Evolutionary conservation across 2,797 vertebrate species (phyloP), one percentile per base, ranked within the genome.

Genomic region (Sebastes nivosus): DNA sequence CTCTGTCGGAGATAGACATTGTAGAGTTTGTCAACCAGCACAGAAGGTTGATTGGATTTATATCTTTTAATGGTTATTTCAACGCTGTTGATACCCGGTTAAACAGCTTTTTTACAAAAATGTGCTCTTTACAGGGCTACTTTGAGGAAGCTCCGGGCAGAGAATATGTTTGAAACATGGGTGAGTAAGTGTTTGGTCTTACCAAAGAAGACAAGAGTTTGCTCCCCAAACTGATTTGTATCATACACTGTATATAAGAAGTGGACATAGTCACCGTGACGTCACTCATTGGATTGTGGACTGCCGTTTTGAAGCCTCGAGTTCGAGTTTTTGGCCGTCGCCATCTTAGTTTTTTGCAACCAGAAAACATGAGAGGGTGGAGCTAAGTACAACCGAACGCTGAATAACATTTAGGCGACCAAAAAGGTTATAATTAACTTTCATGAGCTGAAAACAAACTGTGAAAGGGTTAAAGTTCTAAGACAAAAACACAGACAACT

Each of bases 121-220:
- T 34, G 3, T 85, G 25, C 0, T 83, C 12, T 74, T 91, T 88
- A 1, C 93, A 99, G 98, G 90, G 96, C 98, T 4, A 99, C 98
- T 8, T 82, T 99, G 82, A 95, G 98, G 88, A 99, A 99, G 82
- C 95, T 99, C 54, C 96, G 97, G 32, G 97, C 98, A 34, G 96
- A 99, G 88, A 97, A 99, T 65, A 99, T 99, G 98, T 99, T 97
- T 95, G 98, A 99, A 93, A 99, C 96, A 0, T 99, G 98, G 98
- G 98, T 99, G 95, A 97, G 97, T 77, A 7, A 16, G 25, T 22
- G 34, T 25, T 55, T 1, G 4, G 7, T 67, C 57, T 57, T 18
- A 65, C 27, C 4, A 30, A 12, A 72, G 16, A 6, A 22, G 1
- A 55, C 46, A 52, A 46, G 42, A 46, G 50, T 27, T 27, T 3